Evolutionary conservation across 2,888 invertebrate species (phyloP), one percentile per base, ranked within the genome.

Genomic region (Xestoiulus laeticollis): DNA sequence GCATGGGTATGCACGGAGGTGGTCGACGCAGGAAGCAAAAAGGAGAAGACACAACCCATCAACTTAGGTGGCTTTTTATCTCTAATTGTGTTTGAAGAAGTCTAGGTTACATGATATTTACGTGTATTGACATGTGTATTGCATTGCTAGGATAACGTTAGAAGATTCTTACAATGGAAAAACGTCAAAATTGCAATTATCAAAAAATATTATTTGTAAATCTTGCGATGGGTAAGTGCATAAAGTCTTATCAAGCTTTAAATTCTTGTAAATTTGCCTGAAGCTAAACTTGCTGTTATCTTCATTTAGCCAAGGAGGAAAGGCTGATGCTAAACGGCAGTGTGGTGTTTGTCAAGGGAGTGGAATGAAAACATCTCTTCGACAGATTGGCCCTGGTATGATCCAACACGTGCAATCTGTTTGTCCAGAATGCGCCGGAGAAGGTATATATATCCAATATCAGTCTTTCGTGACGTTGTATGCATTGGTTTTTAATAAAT

Each of bases 131-230:
- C 10, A 8, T 86, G 8, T 12, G 14, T 86, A 19, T 48, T 48
- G 19, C 14, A 8, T 38, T 43, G 32, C n/a, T 91, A 94, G 94
- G 92, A 96, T 98, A 10, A 94, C 97, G 12, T 93, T 98, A 90
- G 98, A 98, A 92, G 97, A 98, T 91, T 93, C 98, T 91, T 98
- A 97, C 92, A 95, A 96, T 92, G 98, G 98, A 14, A 97, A 96
- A 93, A 95, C 95, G 86, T 93, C 96, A 1, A 96, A 96, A 91
- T 92, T 97, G 90, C 96, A 96, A 91, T 93, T 97, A 88, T 95
- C 95, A 92, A 96, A 96, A 93, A 96, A 96, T 92, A 94, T 96
- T 48, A 95, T 96, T 90, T 97, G 97, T 92, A 93, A 93, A 85
- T 93, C 94, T 89, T 97, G 97, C 92, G 94, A 94, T 91, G 97